Evolutionary conservation across 1,140 invertebrate genomes (phyloP), one percentile per base, ranked within the genome.

Genomic region (Papilio polyxenes): DNA sequence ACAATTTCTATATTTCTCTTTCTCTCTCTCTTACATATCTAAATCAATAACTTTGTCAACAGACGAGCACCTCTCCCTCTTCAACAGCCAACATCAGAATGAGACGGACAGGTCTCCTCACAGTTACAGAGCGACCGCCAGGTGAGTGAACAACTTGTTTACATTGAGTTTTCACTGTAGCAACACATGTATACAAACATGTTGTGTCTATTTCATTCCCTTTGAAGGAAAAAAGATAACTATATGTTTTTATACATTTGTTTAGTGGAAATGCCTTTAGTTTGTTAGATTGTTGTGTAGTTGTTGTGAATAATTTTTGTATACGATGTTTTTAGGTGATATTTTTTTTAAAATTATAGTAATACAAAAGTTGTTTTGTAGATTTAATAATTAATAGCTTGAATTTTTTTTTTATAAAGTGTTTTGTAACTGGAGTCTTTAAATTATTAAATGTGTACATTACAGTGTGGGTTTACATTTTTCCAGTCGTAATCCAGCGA

Each of bases 101-200:
- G 81, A 95, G 98, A 85, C 95, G 97, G 75, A 97, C 97, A 49
- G 98, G 98, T 83, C 94, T 98, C 11, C 95, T 97, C 0, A 97
- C 97, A 7, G 98, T 98, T 1, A 98, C 97, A 83, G 97, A 98
- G 91, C 95, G 97, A 86, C 98, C 97, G 80, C 97, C 98, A 95
- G 98, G 98, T 98, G 95, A 93, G 89, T 88, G 7, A 31, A 31
- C 23, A 31, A 31, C 23, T 13, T 62, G 48, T n/a, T 40, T 69
- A 51, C 20, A 6, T 11, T 75, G 44, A 40, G 40, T 44, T 44
- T 44, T 44, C 40, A 44, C n/a, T 75, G 40, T 11, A 74, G 23
- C 23, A 31, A 31, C 23, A 31, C 23, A 31, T 31, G 23, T 31
- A 31, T 31, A 31, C 23, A 17, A 59, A 59, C n/a, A 51, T 44